A percentile compares a stretch with the other conserved stretches of the same genome.
Evolutionary conservation across 2,113 vertebrate species (phyloP).

Genomic region (Scortum barcoo): DNA sequence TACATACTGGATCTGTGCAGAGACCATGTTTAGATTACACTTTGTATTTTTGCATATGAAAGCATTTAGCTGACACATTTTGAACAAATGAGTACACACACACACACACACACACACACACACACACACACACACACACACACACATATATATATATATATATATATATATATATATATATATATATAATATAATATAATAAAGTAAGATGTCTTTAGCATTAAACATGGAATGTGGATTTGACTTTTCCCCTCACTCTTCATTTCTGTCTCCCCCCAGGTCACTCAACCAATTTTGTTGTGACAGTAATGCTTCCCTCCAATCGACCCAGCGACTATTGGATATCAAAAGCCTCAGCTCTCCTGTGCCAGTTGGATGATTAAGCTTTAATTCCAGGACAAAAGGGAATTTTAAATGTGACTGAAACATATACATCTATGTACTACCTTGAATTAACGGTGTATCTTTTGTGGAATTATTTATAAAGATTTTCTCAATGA

Average conservation of each 20-base stretch:
- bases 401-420: constrained; percentile 5
- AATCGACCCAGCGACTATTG: constrained; percentile 84
- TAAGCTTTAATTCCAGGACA: constrained; percentile 45
- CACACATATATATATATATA: too few species aligned
- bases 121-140: too few species aligned
- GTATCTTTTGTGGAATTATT: constrained; percentile 27
- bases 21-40: background rate
- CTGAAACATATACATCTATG: background rate
- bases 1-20: constrained; percentile 26
- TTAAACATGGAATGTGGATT: too few species aligned
- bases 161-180: too few species aligned
- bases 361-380: constrained; percentile 87
- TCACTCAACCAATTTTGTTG: constrained; percentile 87
- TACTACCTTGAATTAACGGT: background rate
- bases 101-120: too few species aligned
- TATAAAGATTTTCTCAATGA: constrained; percentile 1
- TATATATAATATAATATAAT: too few species aligned
- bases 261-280: constrained; percentile 70
- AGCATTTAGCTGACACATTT: background rate
- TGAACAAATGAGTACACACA: too few species aligned
- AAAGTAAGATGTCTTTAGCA: too few species aligned
- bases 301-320: constrained; percentile 86
- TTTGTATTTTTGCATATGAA: background rate
- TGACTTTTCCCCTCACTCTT: background rate
- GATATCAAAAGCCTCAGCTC: constrained; percentile 86